Base-by-base conservation (phyloP, 2,888 invertebrate species). In the Drosophila aldrichi region DNA sequence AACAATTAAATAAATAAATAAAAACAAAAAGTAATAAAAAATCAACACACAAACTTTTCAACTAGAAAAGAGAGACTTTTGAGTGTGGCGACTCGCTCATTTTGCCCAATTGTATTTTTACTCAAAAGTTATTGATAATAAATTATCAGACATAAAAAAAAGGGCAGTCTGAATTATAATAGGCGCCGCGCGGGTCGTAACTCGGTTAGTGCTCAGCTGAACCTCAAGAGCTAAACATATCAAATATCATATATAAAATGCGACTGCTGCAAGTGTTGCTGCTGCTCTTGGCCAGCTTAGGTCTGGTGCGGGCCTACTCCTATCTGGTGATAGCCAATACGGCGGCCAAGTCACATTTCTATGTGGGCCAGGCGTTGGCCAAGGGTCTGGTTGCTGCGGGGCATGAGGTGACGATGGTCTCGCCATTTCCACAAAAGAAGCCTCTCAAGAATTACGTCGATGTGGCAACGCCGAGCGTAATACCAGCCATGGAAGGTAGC, bases 381-480 rank as follows among this genome's bases (percentile, higher is more conserved):
- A 90, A 90, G 32, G 91, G 87, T 1, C 75, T 93, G 32, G 89
- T 88, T 2, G 74, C 76, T 12, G 81, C 89, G 2, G 93, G 93
- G 0, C 93, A 93, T 73, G 82, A 93, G 10, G 90, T 93, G 2
- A 92, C 91, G 0, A 70, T 92, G 0, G 81, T 92, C 32, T 89
- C 91, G 5, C 82, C 91, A 10, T 91, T 89, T 80, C 90, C 91
- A 3, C 85, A 86, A 43, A 82, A 87, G 49, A 79, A 87, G 1
- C 83, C 88, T 0, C 29, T 90, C 0, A 73, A 79, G 25, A 91
- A 91, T 60, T 89, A 89, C 56, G 72, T 74, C 0, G 86, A 91
- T 69, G 70, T 91, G 3, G 32, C 66, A 20, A 66, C 74, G 7
- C 77, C 87, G 3, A 60, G 57, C n/a, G 61, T 67, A 10, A 62